Conservation (phyloP, 2,113 vertebrate species). For the human region GRCh38 chr9:133963501-133964000, state of each 20-base stretch:
- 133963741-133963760: fast-evolving
- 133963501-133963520: fast-evolving
- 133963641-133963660: background rate
- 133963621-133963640: background rate
- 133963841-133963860: fast-evolving
- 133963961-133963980: background rate
- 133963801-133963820: background rate
- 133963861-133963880: fast-evolving
- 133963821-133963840: fast-evolving
- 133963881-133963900: too few relatives aligned
- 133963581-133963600: fast-evolving
- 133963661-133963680: fast-evolving
- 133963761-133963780: fast-evolving
- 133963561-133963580: too few relatives aligned
- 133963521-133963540: fast-evolving
- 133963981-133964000: background rate
- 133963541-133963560: background rate
- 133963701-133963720: fast-evolving
- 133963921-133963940: background rate
- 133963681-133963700: fast-evolving
- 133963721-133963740: fast-evolving
- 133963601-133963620: background rate
- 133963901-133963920: fast-evolving
- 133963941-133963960: fast-evolving
- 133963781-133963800: fast-evolving